A percentile compares a stretch with the other conserved stretches of the same genome.
These are phyloP conservation scores for Drosophila greeni DNA, from an alignment of 2,888 invertebrate genomes.

Conservation along the genomic window DNA sequence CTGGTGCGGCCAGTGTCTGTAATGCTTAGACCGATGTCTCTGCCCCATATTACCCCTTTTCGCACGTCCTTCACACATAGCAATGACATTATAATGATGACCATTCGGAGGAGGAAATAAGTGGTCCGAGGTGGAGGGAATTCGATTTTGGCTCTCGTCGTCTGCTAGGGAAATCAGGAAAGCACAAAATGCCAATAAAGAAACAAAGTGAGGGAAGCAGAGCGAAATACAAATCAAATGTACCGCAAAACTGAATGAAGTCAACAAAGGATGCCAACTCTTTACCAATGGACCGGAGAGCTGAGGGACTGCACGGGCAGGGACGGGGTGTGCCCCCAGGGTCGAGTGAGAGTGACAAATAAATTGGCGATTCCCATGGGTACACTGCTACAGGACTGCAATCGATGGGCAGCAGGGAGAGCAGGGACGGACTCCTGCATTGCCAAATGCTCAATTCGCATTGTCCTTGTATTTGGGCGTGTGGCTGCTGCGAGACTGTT, in stretches of 20 bases:
- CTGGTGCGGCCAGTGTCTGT: constrained; percentile 42
- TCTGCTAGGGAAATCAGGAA: constrained; percentile 34
- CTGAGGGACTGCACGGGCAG: not conserved
- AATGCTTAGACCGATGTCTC: constrained; percentile 21
- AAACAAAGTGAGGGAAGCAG: constrained; percentile 43
- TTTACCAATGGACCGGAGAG: constrained; percentile 58
- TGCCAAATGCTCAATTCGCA: constrained; percentile 66
- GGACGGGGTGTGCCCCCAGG: constrained; percentile 25
- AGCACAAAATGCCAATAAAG: constrained; percentile 47
- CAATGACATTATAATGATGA: constrained; percentile 66
- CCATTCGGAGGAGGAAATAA: constrained; percentile 54
- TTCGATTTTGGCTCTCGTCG: constrained; percentile 38
- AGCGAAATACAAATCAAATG: constrained; percentile 69
- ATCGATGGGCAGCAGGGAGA: not conserved
- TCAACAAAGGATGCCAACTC: constrained; percentile 51
- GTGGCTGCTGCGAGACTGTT: constrained; percentile 43
- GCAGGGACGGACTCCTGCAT: constrained; percentile 40
- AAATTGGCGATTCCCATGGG: constrained; percentile 72
- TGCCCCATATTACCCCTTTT: constrained; percentile 25
- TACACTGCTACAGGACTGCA: constrained; percentile 22
- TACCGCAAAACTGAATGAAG: constrained; percentile 73
- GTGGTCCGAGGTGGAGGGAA: constrained; percentile 27
- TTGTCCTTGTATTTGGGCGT: constrained; percentile 44
- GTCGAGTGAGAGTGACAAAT: constrained; percentile 63
- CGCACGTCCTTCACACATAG: constrained; percentile 34